Percentiles rank a stretch among this genome's conserved stretches.
Evolutionary conservation across 2,797 vertebrate genomes (phyloP).

Genomic region (Anableps anableps): DNA sequence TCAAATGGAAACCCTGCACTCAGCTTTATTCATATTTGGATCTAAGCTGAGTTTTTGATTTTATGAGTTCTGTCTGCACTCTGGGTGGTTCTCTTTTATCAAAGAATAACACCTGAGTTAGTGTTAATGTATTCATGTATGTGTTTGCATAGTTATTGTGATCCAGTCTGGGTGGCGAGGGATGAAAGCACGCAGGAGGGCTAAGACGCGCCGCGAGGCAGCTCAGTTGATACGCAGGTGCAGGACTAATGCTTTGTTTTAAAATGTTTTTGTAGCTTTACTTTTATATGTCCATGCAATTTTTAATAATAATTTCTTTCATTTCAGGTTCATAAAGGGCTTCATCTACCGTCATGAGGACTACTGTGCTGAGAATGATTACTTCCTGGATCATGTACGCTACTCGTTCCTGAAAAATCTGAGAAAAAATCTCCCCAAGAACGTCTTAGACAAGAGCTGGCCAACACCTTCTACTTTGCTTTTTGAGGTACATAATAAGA

Average conservation of each 20-base stretch:
- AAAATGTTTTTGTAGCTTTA: background rate
- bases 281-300: background rate
- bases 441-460: slow-evolving; percentile 92
- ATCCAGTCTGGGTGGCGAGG: slow-evolving; percentile 98
- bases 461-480: slow-evolving; percentile 88
- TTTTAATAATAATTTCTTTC: background rate
- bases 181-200: slow-evolving; percentile 90
- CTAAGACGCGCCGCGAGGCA: slow-evolving; percentile 88
- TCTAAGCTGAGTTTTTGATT: slow-evolving; percentile 5
- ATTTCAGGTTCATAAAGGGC: slow-evolving; percentile 90
- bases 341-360: slow-evolving; percentile 93
- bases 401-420: slow-evolving; percentile 93
- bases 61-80: slow-evolving; percentile 9
- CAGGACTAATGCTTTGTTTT: slow-evolving; percentile 10
- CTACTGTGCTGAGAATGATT: slow-evolving; percentile 91
- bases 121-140: slow-evolving; percentile 33
- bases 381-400: slow-evolving; percentile 93
- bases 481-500: slow-evolving; percentile 82
- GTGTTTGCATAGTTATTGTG: slow-evolving; percentile 82
- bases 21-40: background rate
- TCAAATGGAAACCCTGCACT: background rate
- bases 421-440: slow-evolving; percentile 87
- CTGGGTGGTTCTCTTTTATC: slow-evolving; percentile 28
- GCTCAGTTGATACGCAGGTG: slow-evolving; percentile 90
- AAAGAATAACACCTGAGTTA: slow-evolving; percentile 4